These are phyloP conservation scores for Epizoanthus scotinus DNA, from an alignment of 92 coral and sea anemone genomes.

Conservation along the genomic window DNA sequence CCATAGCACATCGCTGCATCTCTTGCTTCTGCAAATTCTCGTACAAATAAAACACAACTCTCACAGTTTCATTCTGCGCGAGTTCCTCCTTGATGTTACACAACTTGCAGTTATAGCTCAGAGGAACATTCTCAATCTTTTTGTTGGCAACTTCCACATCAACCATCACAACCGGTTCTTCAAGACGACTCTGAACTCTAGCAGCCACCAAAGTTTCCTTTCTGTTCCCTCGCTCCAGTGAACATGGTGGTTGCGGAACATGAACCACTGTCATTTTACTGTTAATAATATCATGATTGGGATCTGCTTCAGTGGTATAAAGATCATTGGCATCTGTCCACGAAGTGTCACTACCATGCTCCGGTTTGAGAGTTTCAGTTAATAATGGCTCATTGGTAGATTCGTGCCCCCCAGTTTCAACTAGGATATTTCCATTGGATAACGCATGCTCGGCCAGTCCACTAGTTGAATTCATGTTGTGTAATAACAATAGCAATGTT, in stretches of 20 bases:
- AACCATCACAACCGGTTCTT: slow-evolving; percentile 45
- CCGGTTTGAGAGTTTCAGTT: slow-evolving; percentile 1
- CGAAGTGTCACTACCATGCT: slow-evolving; percentile 8
- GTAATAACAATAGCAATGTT: background rate
- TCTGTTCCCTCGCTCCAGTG: background rate
- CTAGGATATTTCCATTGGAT: background rate
- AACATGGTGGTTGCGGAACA: slow-evolving; percentile 25
- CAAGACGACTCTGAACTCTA: background rate
- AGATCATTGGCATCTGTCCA: slow-evolving; percentile 13
- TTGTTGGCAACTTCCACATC: slow-evolving; percentile 60
- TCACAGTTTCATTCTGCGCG: slow-evolving; percentile 60
- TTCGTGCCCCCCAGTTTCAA: slow-evolving; percentile 1
- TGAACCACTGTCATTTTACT: slow-evolving; percentile 35
- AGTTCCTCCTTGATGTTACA: slow-evolving; percentile 50
- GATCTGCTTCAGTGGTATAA: slow-evolving; percentile 4
- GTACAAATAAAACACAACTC: slow-evolving; percentile 66
- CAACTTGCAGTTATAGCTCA: slow-evolving; percentile 45
- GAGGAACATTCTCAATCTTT: slow-evolving; percentile 55
- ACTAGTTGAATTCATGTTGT: slow-evolving; percentile 18
- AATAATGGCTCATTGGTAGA: background rate
- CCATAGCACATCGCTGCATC: slow-evolving; percentile 44
- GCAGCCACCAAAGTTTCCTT: slow-evolving; percentile 32
- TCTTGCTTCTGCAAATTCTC: slow-evolving; percentile 57
- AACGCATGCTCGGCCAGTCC: background rate
- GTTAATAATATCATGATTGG: background rate